Evolutionary conservation across 1,140 invertebrate species (phyloP).

Genomic region (Ladona fulva): DNA sequence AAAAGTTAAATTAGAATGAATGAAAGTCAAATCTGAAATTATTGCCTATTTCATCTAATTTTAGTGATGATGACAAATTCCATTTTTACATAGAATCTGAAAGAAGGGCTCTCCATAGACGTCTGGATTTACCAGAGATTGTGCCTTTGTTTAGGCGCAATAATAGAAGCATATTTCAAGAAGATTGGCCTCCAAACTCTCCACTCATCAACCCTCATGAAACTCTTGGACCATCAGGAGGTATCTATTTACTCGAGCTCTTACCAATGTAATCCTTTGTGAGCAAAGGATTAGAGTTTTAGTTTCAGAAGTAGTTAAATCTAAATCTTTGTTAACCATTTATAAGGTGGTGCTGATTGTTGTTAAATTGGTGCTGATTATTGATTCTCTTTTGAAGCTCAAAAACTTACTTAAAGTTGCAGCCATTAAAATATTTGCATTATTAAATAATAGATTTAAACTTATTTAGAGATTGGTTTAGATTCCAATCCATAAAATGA

Average conservation of each 20-base stretch:
- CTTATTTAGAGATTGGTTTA: too few relatives aligned
- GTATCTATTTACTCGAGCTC: constrained; percentile 31
- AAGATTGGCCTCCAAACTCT: constrained; percentile 36
- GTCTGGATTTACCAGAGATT: constrained; percentile 53
- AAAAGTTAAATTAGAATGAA: too few relatives aligned
- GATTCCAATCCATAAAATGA: too few relatives aligned
- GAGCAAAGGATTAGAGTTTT: too few relatives aligned
- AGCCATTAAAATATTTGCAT: too few relatives aligned
- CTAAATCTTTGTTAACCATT: constrained; percentile 18
- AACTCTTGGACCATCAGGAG: constrained; percentile 40
- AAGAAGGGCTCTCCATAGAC: constrained; percentile 53
- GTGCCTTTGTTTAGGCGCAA: constrained; percentile 60
- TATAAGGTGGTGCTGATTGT: constrained; percentile 32
- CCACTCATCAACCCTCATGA: constrained; percentile 67
- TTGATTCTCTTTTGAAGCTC: constrained; percentile 12
- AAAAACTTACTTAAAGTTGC: too few relatives aligned
- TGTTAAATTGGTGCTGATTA: constrained; percentile 14
- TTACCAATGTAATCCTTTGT: too few relatives aligned
- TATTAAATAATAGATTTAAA: too few relatives aligned
- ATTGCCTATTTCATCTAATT: too few relatives aligned
- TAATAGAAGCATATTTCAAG: constrained; percentile 52
- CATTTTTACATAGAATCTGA: constrained; percentile 46
- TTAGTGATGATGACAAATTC: constrained; percentile 8
- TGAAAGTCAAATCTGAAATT: too few relatives aligned
- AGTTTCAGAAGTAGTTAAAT: too few relatives aligned